Evolutionary conservation across 2,888 invertebrate genomes (phyloP).

Genomic region (Cantharis rustica): DNA sequence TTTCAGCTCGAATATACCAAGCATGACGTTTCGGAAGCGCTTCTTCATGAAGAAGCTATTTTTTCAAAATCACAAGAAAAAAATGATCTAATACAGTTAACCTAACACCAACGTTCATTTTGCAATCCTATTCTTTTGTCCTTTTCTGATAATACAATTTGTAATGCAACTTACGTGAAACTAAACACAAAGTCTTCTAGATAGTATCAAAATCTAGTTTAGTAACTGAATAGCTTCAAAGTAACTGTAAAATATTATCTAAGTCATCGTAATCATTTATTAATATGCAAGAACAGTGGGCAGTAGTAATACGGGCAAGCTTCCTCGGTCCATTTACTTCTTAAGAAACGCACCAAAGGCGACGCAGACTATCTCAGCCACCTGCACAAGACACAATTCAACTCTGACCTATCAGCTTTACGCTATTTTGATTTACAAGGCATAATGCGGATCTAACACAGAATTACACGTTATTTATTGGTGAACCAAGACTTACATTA

Average conservation of each 20-base stretch:
- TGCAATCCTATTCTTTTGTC: neutral
- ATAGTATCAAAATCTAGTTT: neutral
- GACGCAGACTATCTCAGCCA: conserved; percentile 25
- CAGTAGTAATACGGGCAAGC: conserved; percentile 25
- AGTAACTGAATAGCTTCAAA: neutral
- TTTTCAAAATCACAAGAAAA: neutral
- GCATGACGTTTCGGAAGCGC: neutral
- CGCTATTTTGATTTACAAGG: conserved; percentile 35
- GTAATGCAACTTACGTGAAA: neutral
- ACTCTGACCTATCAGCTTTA: conserved; percentile 38
- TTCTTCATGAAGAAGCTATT: neutral
- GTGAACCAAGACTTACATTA: conserved; percentile 25
- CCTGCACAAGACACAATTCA: conserved; percentile 35
- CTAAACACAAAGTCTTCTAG: neutral
- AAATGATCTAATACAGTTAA: neutral
- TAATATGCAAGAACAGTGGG: conserved; percentile 26
- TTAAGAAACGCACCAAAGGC: conserved; percentile 29
- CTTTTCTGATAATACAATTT: neutral
- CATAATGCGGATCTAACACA: conserved; percentile 35
- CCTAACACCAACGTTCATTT: neutral
- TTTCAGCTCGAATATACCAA: neutral
- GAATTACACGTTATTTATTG: conserved; percentile 34
- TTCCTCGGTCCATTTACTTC: conserved; percentile 36
- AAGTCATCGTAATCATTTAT: conserved; percentile 25
- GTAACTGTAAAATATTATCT: conserved; percentile 25